phyloP scores from a whole-genome alignment of 1,140 invertebrate species.

The Marisa cornuarietis region DNA sequence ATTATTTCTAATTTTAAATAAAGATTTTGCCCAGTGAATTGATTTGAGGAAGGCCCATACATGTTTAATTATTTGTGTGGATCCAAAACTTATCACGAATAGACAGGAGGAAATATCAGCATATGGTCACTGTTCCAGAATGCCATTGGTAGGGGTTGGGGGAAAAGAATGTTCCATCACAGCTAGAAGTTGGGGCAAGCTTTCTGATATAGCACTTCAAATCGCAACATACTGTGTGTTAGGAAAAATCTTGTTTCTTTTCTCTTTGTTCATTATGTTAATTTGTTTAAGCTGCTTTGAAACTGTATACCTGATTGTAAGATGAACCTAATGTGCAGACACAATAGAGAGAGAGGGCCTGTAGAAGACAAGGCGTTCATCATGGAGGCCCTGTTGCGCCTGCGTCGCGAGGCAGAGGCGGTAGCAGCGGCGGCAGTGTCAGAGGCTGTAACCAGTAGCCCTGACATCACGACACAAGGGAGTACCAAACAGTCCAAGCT shows the following conservation, averaged over 20 bases:
- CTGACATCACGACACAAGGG: conserved; percentile 14
- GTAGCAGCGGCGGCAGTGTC: conserved; percentile 17
- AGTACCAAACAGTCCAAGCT: conserved; percentile 28
- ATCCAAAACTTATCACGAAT: no score
- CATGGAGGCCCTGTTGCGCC: conserved; percentile 37
- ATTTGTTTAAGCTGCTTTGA: neutral
- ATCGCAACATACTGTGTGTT: neutral
- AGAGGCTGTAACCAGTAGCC: conserved; percentile 7
- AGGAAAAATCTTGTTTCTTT: neutral
- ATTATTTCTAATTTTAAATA: no score
- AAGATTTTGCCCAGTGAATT: no score
- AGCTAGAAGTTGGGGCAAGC: no score
- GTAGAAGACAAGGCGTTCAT: neutral
- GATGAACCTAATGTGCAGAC: neutral
- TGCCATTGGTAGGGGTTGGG: no score
- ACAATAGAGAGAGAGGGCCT: neutral
- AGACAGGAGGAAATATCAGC: no score
- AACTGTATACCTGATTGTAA: neutral
- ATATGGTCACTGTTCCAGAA: no score
- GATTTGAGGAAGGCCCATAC: no score
- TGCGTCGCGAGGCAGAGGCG: conserved; percentile 28
- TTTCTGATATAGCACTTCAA: neutral
- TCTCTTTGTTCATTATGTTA: neutral
- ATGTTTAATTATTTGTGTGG: no score
- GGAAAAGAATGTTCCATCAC: no score